Conservation (phyloP, 2,797 vertebrate genomes). For the Liasis olivaceus region DNA sequence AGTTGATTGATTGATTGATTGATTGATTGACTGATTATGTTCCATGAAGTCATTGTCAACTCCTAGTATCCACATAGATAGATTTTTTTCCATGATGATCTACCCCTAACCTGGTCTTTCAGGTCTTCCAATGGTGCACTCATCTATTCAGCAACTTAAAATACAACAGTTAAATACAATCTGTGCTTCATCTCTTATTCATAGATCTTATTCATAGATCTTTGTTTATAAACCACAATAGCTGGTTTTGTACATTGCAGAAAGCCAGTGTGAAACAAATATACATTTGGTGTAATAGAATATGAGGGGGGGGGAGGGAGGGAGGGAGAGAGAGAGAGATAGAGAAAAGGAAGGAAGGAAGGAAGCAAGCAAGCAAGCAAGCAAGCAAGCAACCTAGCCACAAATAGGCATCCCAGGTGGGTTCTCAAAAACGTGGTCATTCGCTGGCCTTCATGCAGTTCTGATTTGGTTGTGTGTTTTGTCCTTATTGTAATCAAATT, state of each 20-base stretch:
- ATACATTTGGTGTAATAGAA: background rate
- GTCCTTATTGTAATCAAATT: background rate
- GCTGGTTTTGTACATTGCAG: background rate
- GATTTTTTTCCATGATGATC: background rate
- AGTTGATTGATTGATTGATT: background rate
- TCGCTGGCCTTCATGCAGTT: background rate
- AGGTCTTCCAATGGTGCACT: background rate
- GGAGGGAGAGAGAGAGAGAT: accelerated
- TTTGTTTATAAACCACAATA: background rate
- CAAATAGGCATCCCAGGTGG: background rate
- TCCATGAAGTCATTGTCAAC: background rate
- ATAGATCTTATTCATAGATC: background rate
- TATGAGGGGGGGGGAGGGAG: background rate
- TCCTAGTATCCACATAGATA: background rate
- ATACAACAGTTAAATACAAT: background rate
- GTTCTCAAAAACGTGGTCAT: background rate
- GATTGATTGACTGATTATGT: background rate
- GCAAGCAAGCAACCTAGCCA: background rate
- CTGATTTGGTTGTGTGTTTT: background rate
- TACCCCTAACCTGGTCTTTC: background rate
- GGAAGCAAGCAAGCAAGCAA: background rate
- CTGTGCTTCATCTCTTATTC: background rate
- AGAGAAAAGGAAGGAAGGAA: background rate
- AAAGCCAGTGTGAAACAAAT: background rate
- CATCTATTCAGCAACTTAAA: background rate